Conservation (phyloP, 2,888 invertebrate species). For the Cataglyphis livida region DNA sequence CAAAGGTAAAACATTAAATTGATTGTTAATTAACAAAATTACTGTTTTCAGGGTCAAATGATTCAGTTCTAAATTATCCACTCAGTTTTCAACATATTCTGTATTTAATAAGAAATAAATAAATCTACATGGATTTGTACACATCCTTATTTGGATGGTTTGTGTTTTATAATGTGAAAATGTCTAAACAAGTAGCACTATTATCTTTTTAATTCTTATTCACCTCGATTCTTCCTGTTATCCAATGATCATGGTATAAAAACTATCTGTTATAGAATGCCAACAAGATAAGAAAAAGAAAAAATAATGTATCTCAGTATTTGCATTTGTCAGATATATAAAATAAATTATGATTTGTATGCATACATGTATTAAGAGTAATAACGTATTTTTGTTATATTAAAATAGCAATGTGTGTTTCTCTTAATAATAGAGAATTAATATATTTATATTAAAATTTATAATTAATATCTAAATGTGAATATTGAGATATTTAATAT, state of each 20-base stretch:
- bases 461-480: neutral
- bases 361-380: neutral
- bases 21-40: conserved; percentile 12
- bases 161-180: conserved; percentile 67
- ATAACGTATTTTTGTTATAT: neutral
- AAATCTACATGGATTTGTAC: conserved; percentile 75
- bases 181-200: conserved; percentile 48
- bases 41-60: conserved; percentile 95
- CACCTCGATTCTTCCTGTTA: conserved; percentile 57
- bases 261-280: conserved; percentile 77
- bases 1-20: neutral
- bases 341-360: neutral
- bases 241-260: conserved; percentile 69
- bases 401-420: neutral
- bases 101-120: conserved; percentile 80
- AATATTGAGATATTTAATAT: neutral
- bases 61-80: conserved; percentile 94
- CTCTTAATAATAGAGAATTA: neutral
- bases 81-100: conserved; percentile 68
- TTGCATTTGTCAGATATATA: neutral
- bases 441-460: neutral
- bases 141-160: conserved; percentile 68
- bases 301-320: conserved; percentile 20
- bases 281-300: conserved; percentile 53
- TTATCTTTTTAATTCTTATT: conserved; percentile 54